Evolutionary conservation across 2,797 vertebrate genomes (phyloP).

Genomic region (Gouania willdenowi): DNA sequence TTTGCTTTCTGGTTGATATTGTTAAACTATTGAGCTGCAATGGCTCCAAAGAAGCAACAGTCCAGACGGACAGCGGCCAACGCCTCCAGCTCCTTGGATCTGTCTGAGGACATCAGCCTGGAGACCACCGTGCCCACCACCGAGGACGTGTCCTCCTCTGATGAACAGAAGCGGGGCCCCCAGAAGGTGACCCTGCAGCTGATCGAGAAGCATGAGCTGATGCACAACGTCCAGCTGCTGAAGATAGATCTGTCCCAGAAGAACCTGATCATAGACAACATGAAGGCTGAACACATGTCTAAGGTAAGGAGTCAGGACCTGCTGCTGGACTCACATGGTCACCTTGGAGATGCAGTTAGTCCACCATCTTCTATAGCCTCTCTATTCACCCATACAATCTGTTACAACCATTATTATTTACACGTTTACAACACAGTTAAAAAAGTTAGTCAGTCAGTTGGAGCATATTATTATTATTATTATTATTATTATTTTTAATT

Average conservation of each 20-base stretch:
- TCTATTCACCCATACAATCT: too few species aligned
- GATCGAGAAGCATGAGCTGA: conserved; percentile 90
- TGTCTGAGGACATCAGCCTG: conserved; percentile 94
- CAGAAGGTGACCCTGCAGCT: conserved; percentile 88
- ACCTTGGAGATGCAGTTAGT: too few species aligned
- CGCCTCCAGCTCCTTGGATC: conserved; percentile 88
- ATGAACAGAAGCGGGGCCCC: conserved; percentile 66
- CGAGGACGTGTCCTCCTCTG: conserved; percentile 93
- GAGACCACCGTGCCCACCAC: conserved; percentile 94
- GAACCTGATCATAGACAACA: conserved; percentile 90
- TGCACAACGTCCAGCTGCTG: conserved; percentile 87
- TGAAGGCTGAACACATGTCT: conserved; percentile 91
- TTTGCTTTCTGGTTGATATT: too few species aligned
- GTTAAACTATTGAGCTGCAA: conserved; percentile 39
- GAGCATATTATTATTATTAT: too few species aligned
- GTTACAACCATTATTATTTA: too few species aligned
- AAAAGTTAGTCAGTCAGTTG: too few species aligned
- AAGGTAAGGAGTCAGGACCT: too few species aligned
- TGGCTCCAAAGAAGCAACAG: conserved; percentile 81
- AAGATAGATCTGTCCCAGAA: conserved; percentile 95
- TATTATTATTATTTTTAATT: too few species aligned
- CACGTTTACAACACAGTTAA: too few species aligned
- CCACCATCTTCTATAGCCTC: too few species aligned
- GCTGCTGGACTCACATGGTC: too few species aligned
- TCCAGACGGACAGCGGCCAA: conserved; percentile 74